A percentile compares a stretch with the other conserved stretches of the same genome.
phyloP scores from a whole-genome alignment of 2,888 invertebrate species.

The Drosophila conformis region DNA sequence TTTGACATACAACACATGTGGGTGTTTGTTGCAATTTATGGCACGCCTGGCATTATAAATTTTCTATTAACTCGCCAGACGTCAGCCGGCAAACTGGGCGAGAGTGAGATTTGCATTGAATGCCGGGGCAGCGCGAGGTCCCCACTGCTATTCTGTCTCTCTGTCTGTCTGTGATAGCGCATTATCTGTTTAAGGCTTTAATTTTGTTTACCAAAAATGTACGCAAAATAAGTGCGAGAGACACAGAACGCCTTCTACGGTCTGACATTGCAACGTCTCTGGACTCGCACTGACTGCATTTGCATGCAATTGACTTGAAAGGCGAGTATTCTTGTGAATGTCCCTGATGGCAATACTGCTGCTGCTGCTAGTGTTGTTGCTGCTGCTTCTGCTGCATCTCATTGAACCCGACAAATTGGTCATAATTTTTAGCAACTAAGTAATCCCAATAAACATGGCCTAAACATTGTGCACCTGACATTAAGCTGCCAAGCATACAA shows the following conservation, averaged over 20 bases:
- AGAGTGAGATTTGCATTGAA: slow-evolving; percentile 75
- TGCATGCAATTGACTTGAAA: slow-evolving; percentile 81
- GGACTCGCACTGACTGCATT: slow-evolving; percentile 50
- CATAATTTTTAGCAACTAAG: slow-evolving; percentile 78
- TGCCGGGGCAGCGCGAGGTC: slow-evolving; percentile 33
- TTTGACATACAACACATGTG: slow-evolving; percentile 65
- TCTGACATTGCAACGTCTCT: slow-evolving; percentile 31
- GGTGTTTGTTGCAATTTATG: slow-evolving; percentile 75
- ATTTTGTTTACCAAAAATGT: slow-evolving; percentile 79
- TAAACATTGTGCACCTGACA: slow-evolving; percentile 77
- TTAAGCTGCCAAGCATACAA: slow-evolving; percentile 71
- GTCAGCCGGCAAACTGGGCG: slow-evolving; percentile 38
- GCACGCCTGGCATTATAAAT: slow-evolving; percentile 75
- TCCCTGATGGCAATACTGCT: slow-evolving; percentile 23
- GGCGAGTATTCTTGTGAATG: slow-evolving; percentile 42
- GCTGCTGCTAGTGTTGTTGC: slow-evolving; percentile 11
- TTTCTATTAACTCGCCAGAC: slow-evolving; percentile 78
- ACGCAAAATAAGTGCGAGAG: slow-evolving; percentile 77
- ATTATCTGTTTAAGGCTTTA: slow-evolving; percentile 81
- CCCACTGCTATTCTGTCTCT: slow-evolving; percentile 44
- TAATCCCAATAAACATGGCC: slow-evolving; percentile 82
- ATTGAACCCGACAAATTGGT: slow-evolving; percentile 81
- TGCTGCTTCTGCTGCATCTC: slow-evolving; percentile 50
- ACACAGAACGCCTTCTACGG: slow-evolving; percentile 72
- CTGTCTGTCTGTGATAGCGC: slow-evolving; percentile 61